These are phyloP conservation scores for Ophonus ardosiacus DNA, from an alignment of 2,888 invertebrate genomes.

Conservation along the genomic window DNA sequence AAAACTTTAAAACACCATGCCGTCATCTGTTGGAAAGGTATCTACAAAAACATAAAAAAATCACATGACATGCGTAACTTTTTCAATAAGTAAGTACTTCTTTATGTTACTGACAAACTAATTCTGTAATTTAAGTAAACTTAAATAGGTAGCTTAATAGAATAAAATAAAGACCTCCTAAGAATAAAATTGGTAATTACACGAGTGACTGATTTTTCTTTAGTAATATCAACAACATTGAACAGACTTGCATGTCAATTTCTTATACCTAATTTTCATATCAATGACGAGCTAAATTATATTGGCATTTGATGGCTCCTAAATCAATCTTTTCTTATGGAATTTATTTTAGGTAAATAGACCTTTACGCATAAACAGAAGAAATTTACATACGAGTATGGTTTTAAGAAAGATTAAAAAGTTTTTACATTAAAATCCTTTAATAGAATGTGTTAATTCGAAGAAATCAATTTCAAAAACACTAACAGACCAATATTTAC, in stretches of 20 bases:
- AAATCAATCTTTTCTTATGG: no score
- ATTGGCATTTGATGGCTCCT: no score
- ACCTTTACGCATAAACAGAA: no score
- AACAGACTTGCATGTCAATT: not conserved
- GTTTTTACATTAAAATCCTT: no score
- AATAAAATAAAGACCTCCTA: constrained; percentile 1
- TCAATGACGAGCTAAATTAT: not conserved
- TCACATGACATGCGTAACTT: not conserved
- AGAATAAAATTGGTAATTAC: not conserved
- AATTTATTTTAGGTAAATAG: no score
- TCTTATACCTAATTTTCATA: not conserved
- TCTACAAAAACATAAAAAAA: not conserved
- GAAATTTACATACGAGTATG: no score
- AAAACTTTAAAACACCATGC: no score
- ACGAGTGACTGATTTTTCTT: not conserved
- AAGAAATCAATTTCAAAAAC: no score
- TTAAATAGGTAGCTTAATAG: not conserved
- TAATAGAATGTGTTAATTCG: no score
- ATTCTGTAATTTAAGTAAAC: not conserved
- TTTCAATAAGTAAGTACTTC: not conserved
- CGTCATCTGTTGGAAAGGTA: not conserved
- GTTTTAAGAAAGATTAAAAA: no score
- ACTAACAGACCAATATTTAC: no score
- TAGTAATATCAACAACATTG: not conserved
- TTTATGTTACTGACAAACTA: constrained; percentile 3